Conservation (phyloP, 2,888 invertebrate species). For the Ochropleura leucogaster region DNA sequence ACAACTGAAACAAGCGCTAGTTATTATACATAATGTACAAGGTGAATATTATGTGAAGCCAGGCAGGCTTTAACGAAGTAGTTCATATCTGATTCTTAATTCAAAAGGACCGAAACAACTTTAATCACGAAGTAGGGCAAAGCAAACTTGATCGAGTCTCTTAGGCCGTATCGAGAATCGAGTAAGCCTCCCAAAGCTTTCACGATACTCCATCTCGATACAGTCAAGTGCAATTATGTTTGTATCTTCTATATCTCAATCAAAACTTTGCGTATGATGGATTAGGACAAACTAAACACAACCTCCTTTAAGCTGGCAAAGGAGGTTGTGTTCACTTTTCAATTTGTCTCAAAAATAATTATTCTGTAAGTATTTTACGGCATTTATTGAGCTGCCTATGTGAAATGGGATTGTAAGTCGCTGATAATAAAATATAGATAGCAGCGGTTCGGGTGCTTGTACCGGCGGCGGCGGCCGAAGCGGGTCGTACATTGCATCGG, state of each 20-base stretch:
- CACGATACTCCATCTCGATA: not conserved
- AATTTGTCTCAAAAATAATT: constrained; percentile 2
- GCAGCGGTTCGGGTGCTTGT: constrained; percentile 45
- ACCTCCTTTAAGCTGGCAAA: not conserved
- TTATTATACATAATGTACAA: constrained; percentile 29
- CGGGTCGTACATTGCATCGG: constrained; percentile 53
- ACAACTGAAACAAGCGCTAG: constrained; percentile 40
- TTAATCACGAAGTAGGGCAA: not conserved
- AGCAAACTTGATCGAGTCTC: constrained; percentile 15
- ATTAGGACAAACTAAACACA: not conserved
- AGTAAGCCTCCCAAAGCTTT: not conserved
- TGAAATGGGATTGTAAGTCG: constrained; percentile 33
- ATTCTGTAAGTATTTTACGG: not conserved
- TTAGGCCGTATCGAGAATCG: not conserved
- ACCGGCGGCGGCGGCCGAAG: constrained; percentile 35
- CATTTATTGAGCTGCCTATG: constrained; percentile 26
- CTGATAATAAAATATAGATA: constrained; percentile 54
- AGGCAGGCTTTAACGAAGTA: constrained; percentile 32
- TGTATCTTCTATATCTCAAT: not conserved
- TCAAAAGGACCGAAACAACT: not conserved
- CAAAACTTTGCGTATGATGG: not conserved
- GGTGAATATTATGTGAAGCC: constrained; percentile 10
- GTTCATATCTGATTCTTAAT: constrained; percentile 26
- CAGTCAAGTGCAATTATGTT: not conserved
- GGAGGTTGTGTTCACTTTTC: not conserved